Conservation (phyloP, 2,113 vertebrate genomes). For the Gymnobelideus leadbeateri region DNA sequence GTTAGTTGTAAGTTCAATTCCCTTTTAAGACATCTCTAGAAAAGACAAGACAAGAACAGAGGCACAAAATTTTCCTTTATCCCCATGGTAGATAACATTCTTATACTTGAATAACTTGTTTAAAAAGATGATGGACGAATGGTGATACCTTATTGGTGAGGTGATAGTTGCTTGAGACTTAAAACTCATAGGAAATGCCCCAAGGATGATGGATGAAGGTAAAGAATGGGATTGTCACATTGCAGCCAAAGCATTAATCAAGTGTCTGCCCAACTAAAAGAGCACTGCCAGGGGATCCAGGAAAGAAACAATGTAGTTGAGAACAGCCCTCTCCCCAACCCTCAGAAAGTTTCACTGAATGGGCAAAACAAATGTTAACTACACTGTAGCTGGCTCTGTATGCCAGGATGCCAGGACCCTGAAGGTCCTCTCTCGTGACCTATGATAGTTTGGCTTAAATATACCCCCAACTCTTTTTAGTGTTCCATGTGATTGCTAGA, state of each 20-base stretch:
- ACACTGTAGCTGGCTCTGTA: neutral
- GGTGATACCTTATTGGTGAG: constrained; percentile 57
- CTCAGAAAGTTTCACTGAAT: neutral
- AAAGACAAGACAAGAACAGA: neutral
- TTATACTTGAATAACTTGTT: neutral
- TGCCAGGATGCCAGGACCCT: neutral
- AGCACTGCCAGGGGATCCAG: constrained; percentile 53
- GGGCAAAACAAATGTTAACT: neutral
- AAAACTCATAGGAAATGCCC: constrained; percentile 74
- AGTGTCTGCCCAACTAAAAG: constrained; percentile 73
- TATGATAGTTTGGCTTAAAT: neutral
- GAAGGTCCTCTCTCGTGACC: neutral
- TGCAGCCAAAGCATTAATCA: constrained; percentile 82
- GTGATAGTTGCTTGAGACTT: constrained; percentile 77
- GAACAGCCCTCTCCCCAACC: neutral
- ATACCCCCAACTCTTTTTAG: neutral
- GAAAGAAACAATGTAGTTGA: neutral
- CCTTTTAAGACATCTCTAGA: neutral
- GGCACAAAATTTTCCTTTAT: neutral
- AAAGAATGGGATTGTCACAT: constrained; percentile 78
- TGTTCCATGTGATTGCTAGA: neutral
- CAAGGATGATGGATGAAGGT: constrained; percentile 84
- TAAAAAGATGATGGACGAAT: constrained; percentile 65
- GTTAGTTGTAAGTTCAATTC: neutral
- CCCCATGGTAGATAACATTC: neutral